phyloP scores from a whole-genome alignment of 2,113 vertebrate genomes.

The Heterochromis multidens region DNA sequence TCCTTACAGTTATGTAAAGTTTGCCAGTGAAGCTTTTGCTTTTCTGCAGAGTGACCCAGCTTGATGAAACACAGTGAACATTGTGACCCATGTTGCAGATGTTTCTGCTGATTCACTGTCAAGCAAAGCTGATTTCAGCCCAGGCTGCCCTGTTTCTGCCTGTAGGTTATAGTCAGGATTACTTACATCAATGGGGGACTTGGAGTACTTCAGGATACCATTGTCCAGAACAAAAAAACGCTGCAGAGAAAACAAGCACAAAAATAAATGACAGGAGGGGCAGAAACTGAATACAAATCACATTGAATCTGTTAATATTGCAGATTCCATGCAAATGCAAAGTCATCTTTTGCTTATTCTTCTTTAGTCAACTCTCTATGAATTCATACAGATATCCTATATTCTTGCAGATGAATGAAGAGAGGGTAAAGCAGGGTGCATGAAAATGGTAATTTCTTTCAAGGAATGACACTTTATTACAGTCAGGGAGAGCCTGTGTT shows the following conservation, averaged over 20 bases:
- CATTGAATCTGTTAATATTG: not conserved
- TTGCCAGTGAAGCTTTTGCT: not conserved
- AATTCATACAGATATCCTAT: not conserved
- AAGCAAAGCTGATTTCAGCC: conserved; percentile 20
- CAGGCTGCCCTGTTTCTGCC: conserved; percentile 23
- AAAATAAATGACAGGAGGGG: conserved; percentile 14
- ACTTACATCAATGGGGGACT: conserved; percentile 98
- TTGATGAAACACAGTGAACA: conserved; percentile 15
- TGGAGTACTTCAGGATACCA: conserved; percentile 98
- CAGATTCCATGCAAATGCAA: not conserved
- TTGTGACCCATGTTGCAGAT: conserved; percentile 14
- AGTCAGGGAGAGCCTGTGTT: not conserved
- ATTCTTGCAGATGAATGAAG: not conserved
- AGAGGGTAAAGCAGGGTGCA: not conserved
- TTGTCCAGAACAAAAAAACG: conserved; percentile 98
- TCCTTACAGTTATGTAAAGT: not conserved
- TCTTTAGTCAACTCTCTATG: not conserved
- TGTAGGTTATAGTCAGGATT: conserved; percentile 53
- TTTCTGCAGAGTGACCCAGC: not conserved
- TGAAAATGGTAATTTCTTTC: not conserved
- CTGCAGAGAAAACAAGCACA: conserved; percentile 72
- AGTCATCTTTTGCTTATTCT: not conserved
- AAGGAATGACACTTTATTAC: not conserved
- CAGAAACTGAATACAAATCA: not conserved
- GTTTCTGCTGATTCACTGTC: conserved; percentile 60